Evolutionary conservation across 2,888 invertebrate genomes (phyloP), one percentile per base, ranked within the genome.

Genomic region (Macaria notata): DNA sequence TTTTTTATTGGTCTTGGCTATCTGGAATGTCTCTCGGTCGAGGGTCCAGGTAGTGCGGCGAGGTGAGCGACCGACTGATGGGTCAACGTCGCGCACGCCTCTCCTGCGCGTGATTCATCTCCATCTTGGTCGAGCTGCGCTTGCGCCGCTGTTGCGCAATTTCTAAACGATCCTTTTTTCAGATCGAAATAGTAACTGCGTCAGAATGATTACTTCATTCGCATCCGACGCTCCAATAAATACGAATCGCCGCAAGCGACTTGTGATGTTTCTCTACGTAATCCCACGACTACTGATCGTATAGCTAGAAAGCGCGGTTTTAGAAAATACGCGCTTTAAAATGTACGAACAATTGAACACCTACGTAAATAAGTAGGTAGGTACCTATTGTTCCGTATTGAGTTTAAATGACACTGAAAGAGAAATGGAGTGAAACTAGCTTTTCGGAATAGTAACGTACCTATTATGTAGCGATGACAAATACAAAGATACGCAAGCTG

Each of bases 1-100:
- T 36, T 36, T n/a, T 4, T 6, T 36, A 36, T 36, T 36, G 5
- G 33, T 36, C 7, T 7, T 36, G n/a, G 41, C 41, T 8, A 8
- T 8, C 41, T 41, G 41, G 41, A 8, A 41, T 41, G 41, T 9
- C n/a, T 8, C 8, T 41, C 9, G 9, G 31, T 31, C 42, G 4
- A 29, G 9, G 59, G 54, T 53, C 53, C 46, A 50, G 55, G 55
- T 53, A 54, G 59, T 58, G 70, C 63, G 71, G 64, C 60, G 68
- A 84, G 87, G 84, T 88, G 83, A 86, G 79, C 86, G 87, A 87
- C 86, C 87, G 82, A 54, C 64, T 63, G 71, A 62, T 78, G 78
- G 86, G 87, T 86, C 87, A 84, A 75, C 84, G 86, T 66, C 84
- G 76, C 73, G 64, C 69, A 65, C 69, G 69, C 63, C 63, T 63